Evolutionary conservation across 2,888 invertebrate species (phyloP).

Genomic region (Spilosoma lubricipeda): DNA sequence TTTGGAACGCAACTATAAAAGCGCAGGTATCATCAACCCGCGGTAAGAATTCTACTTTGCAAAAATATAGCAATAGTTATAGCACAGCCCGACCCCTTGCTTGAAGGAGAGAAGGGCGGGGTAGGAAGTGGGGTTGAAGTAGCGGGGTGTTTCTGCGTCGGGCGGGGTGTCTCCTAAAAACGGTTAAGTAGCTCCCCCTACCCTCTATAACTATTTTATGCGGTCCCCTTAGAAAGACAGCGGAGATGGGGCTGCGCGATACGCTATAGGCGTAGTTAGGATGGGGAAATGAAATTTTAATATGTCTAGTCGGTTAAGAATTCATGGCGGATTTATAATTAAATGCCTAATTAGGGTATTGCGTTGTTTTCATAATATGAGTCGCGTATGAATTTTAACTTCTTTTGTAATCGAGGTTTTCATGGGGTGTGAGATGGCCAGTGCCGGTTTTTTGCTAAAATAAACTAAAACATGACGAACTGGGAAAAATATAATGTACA

Average conservation of each 20-base stretch:
- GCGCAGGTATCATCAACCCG: constrained; percentile 82
- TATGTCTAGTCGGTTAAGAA: constrained; percentile 84
- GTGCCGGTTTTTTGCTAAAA: constrained; percentile 31
- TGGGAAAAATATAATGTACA: neutral
- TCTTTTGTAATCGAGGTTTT: constrained; percentile 55
- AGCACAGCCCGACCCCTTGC: constrained; percentile 61
- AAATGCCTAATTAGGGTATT: constrained; percentile 82
- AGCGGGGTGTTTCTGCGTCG: constrained; percentile 78
- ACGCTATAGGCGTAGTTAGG: constrained; percentile 74
- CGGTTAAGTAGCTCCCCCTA: constrained; percentile 85
- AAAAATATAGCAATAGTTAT: constrained; percentile 85
- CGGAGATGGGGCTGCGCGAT: constrained; percentile 82
- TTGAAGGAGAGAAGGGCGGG: constrained; percentile 65
- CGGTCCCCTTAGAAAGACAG: constrained; percentile 86
- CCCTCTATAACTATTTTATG: constrained; percentile 86
- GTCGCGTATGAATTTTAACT: constrained; percentile 69
- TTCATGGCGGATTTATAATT: constrained; percentile 85
- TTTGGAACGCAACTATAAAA: constrained; percentile 74
- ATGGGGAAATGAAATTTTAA: constrained; percentile 84
- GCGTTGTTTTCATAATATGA: constrained; percentile 71
- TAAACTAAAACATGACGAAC: constrained; percentile 26
- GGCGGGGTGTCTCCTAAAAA: constrained; percentile 86
- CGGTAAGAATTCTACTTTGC: constrained; percentile 81
- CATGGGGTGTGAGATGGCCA: constrained; percentile 33
- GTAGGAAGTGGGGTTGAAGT: constrained; percentile 82